Conservation (phyloP, 1,140 invertebrate species). For the Drosophila nigrodunni region DNA sequence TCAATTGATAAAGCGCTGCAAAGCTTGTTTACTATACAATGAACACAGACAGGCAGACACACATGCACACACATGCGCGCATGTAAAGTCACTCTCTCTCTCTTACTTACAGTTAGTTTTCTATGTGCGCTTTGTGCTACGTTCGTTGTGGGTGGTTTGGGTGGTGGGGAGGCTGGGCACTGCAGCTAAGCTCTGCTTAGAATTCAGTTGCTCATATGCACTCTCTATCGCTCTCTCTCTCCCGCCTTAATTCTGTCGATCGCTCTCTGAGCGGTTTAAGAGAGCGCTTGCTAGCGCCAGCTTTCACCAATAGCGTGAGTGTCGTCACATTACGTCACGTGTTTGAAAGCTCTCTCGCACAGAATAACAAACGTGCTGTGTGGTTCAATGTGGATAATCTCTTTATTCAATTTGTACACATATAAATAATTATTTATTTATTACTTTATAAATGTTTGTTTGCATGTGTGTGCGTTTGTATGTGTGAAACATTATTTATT, state of each 20-base stretch:
- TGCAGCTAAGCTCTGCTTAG: neutral
- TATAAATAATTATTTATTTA: slow-evolving; percentile 37
- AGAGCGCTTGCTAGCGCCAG: neutral
- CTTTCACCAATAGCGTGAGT: too few relatives aligned
- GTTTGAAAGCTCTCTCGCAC: neutral
- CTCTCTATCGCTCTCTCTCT: too few relatives aligned
- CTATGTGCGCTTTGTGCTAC: neutral
- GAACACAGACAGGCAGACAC: neutral
- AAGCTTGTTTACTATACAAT: slow-evolving; percentile 29
- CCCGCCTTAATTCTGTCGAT: too few relatives aligned
- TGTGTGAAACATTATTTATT: slow-evolving; percentile 27
- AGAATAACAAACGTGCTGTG: neutral
- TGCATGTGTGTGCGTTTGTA: slow-evolving; percentile 9
- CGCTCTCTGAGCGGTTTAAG: too few relatives aligned
- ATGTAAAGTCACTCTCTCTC: neutral
- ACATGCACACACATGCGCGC: neutral
- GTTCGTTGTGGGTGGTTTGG: neutral
- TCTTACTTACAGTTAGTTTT: neutral
- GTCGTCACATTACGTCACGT: too few relatives aligned
- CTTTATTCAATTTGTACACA: slow-evolving; percentile 53
- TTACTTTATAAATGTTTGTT: slow-evolving; percentile 12
- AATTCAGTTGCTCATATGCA: neutral
- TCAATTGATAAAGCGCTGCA: slow-evolving; percentile 46
- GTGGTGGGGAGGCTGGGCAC: neutral
- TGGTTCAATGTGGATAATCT: slow-evolving; percentile 29